Evolutionary conservation across 2,113 vertebrate species (phyloP).

Genomic region (Corythoichthys haematopterus): DNA sequence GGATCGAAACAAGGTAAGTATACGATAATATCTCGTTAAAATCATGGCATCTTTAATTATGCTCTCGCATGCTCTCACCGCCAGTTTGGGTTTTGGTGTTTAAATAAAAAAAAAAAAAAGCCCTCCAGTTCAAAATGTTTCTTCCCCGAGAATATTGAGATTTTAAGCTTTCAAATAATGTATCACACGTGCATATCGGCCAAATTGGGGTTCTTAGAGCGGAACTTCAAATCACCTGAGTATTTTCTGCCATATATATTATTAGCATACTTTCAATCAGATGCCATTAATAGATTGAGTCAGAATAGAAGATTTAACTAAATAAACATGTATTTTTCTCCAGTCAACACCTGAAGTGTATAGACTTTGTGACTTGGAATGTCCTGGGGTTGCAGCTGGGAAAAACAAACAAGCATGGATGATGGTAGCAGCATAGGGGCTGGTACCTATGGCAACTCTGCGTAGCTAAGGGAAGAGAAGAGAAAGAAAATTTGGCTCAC

Average conservation of each 20-base stretch:
- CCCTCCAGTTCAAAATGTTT: too few species aligned
- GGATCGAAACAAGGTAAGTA: too few species aligned
- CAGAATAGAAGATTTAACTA: constrained; percentile 42
- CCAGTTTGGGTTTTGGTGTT: too few species aligned
- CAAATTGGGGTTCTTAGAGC: too few species aligned
- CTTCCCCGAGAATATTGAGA: too few species aligned
- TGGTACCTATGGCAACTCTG: constrained; percentile 52
- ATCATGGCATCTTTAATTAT: too few species aligned
- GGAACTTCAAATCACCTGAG: too few species aligned
- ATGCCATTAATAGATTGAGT: constrained; percentile 14
- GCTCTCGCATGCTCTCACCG: too few species aligned
- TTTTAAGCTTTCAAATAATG: too few species aligned
- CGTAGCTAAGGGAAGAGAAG: constrained; percentile 48
- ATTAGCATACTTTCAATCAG: constrained; percentile 19
- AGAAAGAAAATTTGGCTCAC: constrained; percentile 32
- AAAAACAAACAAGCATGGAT: constrained; percentile 61
- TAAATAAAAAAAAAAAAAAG: too few species aligned
- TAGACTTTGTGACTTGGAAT: constrained; percentile 34
- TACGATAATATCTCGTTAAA: too few species aligned
- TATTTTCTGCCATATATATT: neutral
- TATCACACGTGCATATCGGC: too few species aligned
- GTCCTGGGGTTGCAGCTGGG: constrained; percentile 47
- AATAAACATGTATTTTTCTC: constrained; percentile 20
- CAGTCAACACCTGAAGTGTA: constrained; percentile 18
- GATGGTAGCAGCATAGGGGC: constrained; percentile 25